phyloP scores from a whole-genome alignment of 37 sponge, comb jelly and placozoan genomes.

The Chondrilla cf. caribensis region DNA sequence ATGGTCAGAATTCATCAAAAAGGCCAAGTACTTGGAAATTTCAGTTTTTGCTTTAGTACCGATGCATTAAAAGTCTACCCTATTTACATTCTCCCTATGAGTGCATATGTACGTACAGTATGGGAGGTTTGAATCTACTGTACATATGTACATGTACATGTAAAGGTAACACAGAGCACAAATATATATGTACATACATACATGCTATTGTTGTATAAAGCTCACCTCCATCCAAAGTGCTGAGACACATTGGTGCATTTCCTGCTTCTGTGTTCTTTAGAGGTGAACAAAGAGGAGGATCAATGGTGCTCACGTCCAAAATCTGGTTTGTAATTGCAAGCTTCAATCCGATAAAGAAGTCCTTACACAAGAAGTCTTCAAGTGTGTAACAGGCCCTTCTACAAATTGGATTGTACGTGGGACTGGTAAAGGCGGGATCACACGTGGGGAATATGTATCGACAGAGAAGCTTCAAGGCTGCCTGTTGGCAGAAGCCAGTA shows the following conservation, averaged over 20 bases:
- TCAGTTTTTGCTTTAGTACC: no score
- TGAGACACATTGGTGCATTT: constrained; percentile 54
- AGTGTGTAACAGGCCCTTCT: constrained; percentile 39
- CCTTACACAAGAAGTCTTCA: constrained; percentile 37
- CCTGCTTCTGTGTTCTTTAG: constrained; percentile 45
- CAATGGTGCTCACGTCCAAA: constrained; percentile 22
- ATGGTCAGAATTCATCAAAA: no score
- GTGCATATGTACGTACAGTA: no score
- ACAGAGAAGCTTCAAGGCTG: constrained; percentile 56
- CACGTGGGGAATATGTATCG: constrained; percentile 63
- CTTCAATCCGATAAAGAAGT: constrained; percentile 23
- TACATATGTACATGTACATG: no score
- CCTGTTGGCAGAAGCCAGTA: constrained; percentile 9
- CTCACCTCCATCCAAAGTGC: constrained; percentile 53
- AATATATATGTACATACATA: no score
- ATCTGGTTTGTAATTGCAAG: neutral
- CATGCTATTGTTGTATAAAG: no score
- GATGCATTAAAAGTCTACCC: no score
- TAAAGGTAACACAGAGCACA: no score
- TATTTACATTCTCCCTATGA: no score
- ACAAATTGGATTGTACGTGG: constrained; percentile 61
- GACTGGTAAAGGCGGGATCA: constrained; percentile 44
- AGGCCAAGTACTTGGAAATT: no score
- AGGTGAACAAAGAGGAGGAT: constrained; percentile 39
- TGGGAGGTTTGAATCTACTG: no score